These are phyloP conservation scores for Drosophila truncata DNA, from an alignment of 1,140 invertebrate species.

Conservation along the genomic window DNA sequence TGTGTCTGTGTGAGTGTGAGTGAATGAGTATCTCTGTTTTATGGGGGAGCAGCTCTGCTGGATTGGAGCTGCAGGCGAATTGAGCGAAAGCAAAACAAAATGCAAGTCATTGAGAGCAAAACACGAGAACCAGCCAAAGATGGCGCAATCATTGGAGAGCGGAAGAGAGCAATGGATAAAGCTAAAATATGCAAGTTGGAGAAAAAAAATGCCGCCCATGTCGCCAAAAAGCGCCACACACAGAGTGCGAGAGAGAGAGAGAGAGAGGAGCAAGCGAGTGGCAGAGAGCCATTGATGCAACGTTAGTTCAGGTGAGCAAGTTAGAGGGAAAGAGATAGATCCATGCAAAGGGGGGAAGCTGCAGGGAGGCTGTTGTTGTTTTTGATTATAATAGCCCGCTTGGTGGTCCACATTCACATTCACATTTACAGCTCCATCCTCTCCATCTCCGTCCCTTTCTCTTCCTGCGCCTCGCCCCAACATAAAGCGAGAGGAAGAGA, in stretches of 20 bases:
- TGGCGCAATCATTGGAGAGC: slow-evolving; percentile 73
- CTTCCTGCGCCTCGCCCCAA: slow-evolving; percentile 4
- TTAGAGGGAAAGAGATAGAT: slow-evolving; percentile 16
- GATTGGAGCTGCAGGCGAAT: slow-evolving; percentile 76
- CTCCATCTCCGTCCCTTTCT: slow-evolving; percentile 4
- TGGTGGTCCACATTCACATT: slow-evolving; percentile 61
- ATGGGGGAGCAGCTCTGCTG: slow-evolving; percentile 50
- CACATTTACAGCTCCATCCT: slow-evolving; percentile 29
- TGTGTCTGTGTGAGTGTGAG: slow-evolving; percentile 24
- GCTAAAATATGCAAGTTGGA: slow-evolving; percentile 72
- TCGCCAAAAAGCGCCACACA: slow-evolving; percentile 78
- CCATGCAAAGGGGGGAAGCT: background rate
- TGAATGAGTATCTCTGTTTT: slow-evolving; percentile 14
- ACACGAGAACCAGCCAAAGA: slow-evolving; percentile 68
- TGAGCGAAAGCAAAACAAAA: slow-evolving; percentile 68
- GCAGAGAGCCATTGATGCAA: slow-evolving; percentile 60
- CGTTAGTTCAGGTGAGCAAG: slow-evolving; percentile 68
- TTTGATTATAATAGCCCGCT: slow-evolving; percentile 78
- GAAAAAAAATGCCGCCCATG: slow-evolving; percentile 75
- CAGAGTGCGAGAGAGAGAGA: slow-evolving; percentile 40
- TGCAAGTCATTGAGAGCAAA: slow-evolving; percentile 83
- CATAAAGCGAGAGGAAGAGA: slow-evolving; percentile 1
- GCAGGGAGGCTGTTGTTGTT: slow-evolving; percentile 41
- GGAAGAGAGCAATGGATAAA: slow-evolving; percentile 64
- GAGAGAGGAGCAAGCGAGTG: background rate